Evolutionary conservation across 2,888 invertebrate genomes (phyloP), one percentile per base, ranked within the genome.

Genomic region (Incurvaria masculella): DNA sequence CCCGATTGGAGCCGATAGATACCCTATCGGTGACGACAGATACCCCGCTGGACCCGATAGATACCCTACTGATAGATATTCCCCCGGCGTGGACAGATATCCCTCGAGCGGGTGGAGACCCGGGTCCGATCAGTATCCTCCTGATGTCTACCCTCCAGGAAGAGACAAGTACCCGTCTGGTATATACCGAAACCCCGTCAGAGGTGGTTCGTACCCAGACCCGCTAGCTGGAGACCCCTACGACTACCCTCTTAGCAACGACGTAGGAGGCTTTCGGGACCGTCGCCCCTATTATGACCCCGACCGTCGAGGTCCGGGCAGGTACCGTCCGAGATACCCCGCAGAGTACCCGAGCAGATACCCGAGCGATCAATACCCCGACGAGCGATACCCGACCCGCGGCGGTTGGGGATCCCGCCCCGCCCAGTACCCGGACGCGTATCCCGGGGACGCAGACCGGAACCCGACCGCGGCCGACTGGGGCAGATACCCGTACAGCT

Each of bases 1-100:
- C 54, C 80, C 81, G 4, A 60, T 69, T 4, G 70, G 69, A 5
- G 62, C 67, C 2, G 82, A 83, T 61, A 74, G 80, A 56, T 81
- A 75, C 47, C 75, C 82, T 4, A 66, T 72, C 47, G 72, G 74
- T 55, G 79, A 79, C 49, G 83, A 80, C 57, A 72, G 81, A 23
- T 83, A 81, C 56, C 83, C 84, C 48, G 78, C 71, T 27, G 73
- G 71, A 1, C 66, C 68, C 10, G 68, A 68, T 46, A 69, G 75
- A 42, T 79, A 73, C 55, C 75, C 78, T 17, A 45, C 55, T 42
- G 58, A 57, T 49, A 60, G 23, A 23, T n/a, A n/a, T n/a, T n/a
- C n/a, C n/a, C n/a, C n/a, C n/a, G n/a, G n/a, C n/a, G 39, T 27
- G 8, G 27, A 27, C 27, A 27, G 27, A 27, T 27, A 27, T 27